Evolutionary conservation across 2,113 vertebrate genomes (phyloP), one percentile per base, ranked within the genome.

Genomic region (Labeo rohita): DNA sequence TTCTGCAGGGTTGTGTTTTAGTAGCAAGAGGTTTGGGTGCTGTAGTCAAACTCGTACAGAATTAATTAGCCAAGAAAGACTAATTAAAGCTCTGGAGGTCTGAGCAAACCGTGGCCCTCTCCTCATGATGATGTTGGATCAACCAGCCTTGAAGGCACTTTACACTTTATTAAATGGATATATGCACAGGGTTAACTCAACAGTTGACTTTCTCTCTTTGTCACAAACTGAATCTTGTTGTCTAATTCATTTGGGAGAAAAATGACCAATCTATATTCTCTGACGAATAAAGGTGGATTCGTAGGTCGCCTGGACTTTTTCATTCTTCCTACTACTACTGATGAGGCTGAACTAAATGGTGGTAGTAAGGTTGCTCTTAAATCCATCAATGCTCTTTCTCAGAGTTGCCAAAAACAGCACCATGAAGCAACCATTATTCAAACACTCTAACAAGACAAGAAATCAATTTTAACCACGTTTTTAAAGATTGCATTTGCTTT

Each of bases 111-210:
- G 91, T 92, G 91, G 93, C 93, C 70, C 87, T 92, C 90, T 92
- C 91, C 7, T 68, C 88, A 80, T 95, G 94, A 95, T 94, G 94
- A 95, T 93, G 93, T 91, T 91, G 90, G 91, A 92, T 93, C 91
- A 86, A 16, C 75, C 16, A 91, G 77, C 56, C 49, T 81, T 72
- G 56, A 86, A 89, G 88, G 87, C 59, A 80, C 87, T 87, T 87
- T 45, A 52, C 85, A 85, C 88, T 92, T 84, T 89, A 93, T 95
- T 92, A 94, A 90, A 91, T 54, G 66, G 89, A 88, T 11, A 52
- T 80, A 59, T 78, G 85, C 81, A 56, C 80, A 18, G 86, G 93
- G 93, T 94, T 92, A 92, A 92, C 92, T 87, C 10, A 75, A 82
- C 92, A 89, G 90, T 91, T 92, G 90, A 93, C 91, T 90, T 70